Evolutionary conservation across 30 jellyfish, hydroid and myxozoan genomes (phyloP), one percentile per base, ranked within the genome.

Genomic region (Aurelia aurita): DNA sequence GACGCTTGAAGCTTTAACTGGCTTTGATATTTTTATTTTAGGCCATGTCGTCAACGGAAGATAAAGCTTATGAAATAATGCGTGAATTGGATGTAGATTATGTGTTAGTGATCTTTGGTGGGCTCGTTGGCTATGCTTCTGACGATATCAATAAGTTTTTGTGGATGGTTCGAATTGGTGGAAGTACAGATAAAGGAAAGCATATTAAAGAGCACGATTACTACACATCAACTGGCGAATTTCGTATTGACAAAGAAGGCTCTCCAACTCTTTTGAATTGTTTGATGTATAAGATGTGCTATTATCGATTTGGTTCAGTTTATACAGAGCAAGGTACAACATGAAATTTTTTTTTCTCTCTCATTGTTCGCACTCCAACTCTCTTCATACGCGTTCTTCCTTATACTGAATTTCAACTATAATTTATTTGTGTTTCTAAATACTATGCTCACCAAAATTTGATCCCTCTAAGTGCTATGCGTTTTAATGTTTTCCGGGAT

Each of bases 1-100:
- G 51, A 39, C 9, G 51, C 51, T 6, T 2, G 51, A 39, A 39
- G 16, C 43, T 31, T 31, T 0, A 31, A 31, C 43, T 31, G 5
- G 2, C 2, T 31, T 31, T 31, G 16, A 39, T 39, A 8, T 39
- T 39, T 68, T 51, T 9, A 20, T 49, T 79, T 21, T 51, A 82
- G 92, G 98, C 99, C 65, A 94, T 94, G 99, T 97, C 99, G 3
- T 94, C 99, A 12, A 81, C 97, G 8, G 99, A 94, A 83, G 99
- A 94, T 55, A 94, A 88, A 69, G 99, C 99, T 25, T 94, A 94
- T 83, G 97, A 87, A 69, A 94, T 94, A 12, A 94, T 94, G 99
- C 91, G 97, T 3, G 99, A 94, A 79, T 80, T 94, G 57, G 99
- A 94, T 94, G 99, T 94, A 51, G 89, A 94, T 71, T 94, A 94